These are phyloP conservation scores for Gracilinanus agilis DNA, from an alignment of 2,113 vertebrate species.

Conservation along the genomic window DNA sequence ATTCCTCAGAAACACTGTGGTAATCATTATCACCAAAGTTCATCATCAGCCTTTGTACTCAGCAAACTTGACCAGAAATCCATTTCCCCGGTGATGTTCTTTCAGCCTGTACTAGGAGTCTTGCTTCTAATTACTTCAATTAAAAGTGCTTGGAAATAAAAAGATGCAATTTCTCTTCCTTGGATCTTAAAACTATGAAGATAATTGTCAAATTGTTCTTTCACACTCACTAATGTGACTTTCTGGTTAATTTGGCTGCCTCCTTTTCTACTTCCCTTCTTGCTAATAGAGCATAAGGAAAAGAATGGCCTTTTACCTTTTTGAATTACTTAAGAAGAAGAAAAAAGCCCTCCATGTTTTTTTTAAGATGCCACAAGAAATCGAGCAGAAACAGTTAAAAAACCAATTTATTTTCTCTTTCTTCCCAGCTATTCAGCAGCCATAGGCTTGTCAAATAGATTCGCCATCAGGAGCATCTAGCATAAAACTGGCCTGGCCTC, in stretches of 20 bases:
- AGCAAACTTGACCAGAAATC: conserved; percentile 72
- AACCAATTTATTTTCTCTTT: conserved; percentile 1
- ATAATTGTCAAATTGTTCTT: conserved; percentile 69
- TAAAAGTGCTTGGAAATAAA: conserved; percentile 73
- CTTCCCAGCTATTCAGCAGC: background rate
- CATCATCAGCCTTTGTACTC: conserved; percentile 62
- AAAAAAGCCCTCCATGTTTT: conserved; percentile 15
- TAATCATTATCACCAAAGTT: conserved; percentile 69
- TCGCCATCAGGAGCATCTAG: background rate
- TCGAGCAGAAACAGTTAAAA: conserved; percentile 5
- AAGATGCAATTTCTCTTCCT: conserved; percentile 69
- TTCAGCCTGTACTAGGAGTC: conserved; percentile 16
- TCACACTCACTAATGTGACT: conserved; percentile 54
- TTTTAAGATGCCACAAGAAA: conserved; percentile 52
- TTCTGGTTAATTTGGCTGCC: conserved; percentile 39
- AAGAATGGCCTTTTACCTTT: conserved; percentile 43
- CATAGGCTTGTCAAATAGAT: background rate
- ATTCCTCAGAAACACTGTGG: conserved; percentile 65
- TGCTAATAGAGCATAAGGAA: conserved; percentile 45
- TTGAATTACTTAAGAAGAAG: conserved; percentile 9
- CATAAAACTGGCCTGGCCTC: conserved; percentile 10
- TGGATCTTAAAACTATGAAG: conserved; percentile 56
- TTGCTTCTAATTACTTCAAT: conserved; percentile 74
- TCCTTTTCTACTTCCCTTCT: conserved; percentile 13
- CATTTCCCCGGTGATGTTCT: conserved; percentile 56